A percentile compares a stretch with the other conserved stretches of the same genome.
These are phyloP conservation scores for Suillia variegata DNA, from an alignment of 2,888 invertebrate species.

Conservation along the genomic window DNA sequence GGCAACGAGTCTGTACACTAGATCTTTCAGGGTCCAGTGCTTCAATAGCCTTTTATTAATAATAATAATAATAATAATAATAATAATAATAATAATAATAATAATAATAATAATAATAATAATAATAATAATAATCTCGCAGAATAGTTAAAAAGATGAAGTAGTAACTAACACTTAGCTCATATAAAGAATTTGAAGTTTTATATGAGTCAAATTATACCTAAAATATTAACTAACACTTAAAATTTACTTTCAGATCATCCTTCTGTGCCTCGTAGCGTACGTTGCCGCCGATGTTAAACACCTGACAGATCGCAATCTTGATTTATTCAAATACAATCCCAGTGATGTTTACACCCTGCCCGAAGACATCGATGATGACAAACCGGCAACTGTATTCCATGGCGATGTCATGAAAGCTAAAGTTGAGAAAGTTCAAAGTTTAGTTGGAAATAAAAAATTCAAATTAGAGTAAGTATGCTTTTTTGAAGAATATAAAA, in stretches of 20 bases:
- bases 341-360: conserved; percentile 56
- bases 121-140: too few relatives aligned
- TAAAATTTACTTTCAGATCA: conserved; percentile 20
- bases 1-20: too few relatives aligned
- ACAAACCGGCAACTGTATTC: conserved; percentile 55
- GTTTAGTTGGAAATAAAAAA: conserved; percentile 55
- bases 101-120: too few relatives aligned
- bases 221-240: too few relatives aligned
- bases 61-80: too few relatives aligned
- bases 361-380: conserved; percentile 58
- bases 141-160: too few relatives aligned
- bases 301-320: conserved; percentile 49
- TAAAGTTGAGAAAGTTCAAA: conserved; percentile 53
- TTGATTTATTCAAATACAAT: conserved; percentile 57
- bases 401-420: conserved; percentile 57
- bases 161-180: too few relatives aligned
- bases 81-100: too few relatives aligned
- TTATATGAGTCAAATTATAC: too few relatives aligned
- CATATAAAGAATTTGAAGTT: too few relatives aligned
- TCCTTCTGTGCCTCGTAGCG: conserved; percentile 42
- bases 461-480: conserved; percentile 56
- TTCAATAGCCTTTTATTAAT: too few relatives aligned
- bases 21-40: too few relatives aligned
- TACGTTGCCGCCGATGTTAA: conserved; percentile 49
- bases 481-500: conserved; percentile 1